Evolutionary conservation across 2,113 vertebrate genomes (phyloP), one percentile per base, ranked within the genome.

Genomic region (Amblyopsis rosae): DNA sequence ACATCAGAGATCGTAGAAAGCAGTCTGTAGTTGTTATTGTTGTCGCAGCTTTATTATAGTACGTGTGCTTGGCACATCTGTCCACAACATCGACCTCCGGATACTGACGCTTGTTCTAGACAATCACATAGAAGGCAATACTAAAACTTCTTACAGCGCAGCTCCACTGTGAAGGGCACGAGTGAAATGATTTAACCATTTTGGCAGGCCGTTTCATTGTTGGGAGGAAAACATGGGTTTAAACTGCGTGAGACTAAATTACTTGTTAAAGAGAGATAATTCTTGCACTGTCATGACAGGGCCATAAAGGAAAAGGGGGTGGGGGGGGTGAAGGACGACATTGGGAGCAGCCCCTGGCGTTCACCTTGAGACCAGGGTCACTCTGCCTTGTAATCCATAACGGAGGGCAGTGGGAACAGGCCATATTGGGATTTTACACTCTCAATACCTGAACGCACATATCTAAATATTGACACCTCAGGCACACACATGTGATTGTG

Each of bases 341-440:
- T 77, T 75, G 62, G 74, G 77, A 79, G 69, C 75, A 74, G 81
- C 87, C 65, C 32, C 74, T 73, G 81, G 86, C 65, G 56, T 79
- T 92, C 86, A 91, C 92, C 88, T 90, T 91, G 87, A 89, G 80
- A 87, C 72, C 77, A 77, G 82, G 86, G 86, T 90, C 84, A 75
- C 67, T 79, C 76, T 82, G 80, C 83, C 81, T 76, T 75, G 78
- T 83, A 86, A 88, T 88, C 88, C 85, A 88, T 90, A 90, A 91
- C 26, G 84, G 74, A 77, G 75, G 76, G 76, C 68, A 60, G 35
- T 1, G 35, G 35, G 35, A 41, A 8, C 35, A 5, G 7, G 5
- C 4, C 35, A 41, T 8, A 41, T 3, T 26, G 26, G 26, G 26
- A 26, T 26, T 41, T 41, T 41, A 41, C 35, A 41, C 35, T 41